Percentiles rank a stretch among this genome's conserved stretches.
Conservation (phyloP, 1,140 invertebrate species). For the Elymnias hypermnestra region DNA sequence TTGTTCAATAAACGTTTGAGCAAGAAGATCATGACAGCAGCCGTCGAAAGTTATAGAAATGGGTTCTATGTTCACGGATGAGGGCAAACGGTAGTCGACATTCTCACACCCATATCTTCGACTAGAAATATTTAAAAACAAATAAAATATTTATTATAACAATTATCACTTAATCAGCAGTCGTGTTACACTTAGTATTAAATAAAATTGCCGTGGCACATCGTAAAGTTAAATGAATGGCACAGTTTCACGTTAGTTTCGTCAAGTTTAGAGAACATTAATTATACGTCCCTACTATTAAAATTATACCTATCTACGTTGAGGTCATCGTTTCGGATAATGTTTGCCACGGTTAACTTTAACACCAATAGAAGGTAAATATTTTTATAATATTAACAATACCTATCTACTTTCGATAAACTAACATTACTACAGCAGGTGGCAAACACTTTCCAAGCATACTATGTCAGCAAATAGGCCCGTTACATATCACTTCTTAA, state of each 20-base stretch:
- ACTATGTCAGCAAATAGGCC: conserved; percentile 28
- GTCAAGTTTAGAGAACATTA: conserved; percentile 63
- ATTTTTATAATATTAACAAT: conserved; percentile 23
- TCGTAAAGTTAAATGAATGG: conserved; percentile 72
- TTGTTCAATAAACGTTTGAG: conserved; percentile 66
- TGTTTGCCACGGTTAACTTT: conserved; percentile 26
- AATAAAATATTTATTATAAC: conserved; percentile 45
- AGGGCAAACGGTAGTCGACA: conserved; percentile 47
- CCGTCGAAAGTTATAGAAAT: conserved; percentile 41
- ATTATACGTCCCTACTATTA: conserved; percentile 48
- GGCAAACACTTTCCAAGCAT: conserved; percentile 26
- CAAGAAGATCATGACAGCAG: conserved; percentile 59
- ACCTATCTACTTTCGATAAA: conserved; percentile 22
- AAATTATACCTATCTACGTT: conserved; percentile 28
- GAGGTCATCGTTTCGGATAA: conserved; percentile 35
- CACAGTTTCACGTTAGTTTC: conserved; percentile 75
- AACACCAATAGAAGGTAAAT: conserved; percentile 26
- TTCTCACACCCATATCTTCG: conserved; percentile 55
- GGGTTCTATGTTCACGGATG: conserved; percentile 14
- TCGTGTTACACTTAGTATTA: conserved; percentile 67
- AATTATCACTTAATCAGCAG: conserved; percentile 70
- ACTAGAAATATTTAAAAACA: conserved; percentile 67
- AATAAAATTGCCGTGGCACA: conserved; percentile 67
- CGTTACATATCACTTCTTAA: conserved; percentile 21
- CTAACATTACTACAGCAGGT: conserved; percentile 16